Conservation (phyloP, 2,797 vertebrate genomes). For the Hippocampus kuda region DNA sequence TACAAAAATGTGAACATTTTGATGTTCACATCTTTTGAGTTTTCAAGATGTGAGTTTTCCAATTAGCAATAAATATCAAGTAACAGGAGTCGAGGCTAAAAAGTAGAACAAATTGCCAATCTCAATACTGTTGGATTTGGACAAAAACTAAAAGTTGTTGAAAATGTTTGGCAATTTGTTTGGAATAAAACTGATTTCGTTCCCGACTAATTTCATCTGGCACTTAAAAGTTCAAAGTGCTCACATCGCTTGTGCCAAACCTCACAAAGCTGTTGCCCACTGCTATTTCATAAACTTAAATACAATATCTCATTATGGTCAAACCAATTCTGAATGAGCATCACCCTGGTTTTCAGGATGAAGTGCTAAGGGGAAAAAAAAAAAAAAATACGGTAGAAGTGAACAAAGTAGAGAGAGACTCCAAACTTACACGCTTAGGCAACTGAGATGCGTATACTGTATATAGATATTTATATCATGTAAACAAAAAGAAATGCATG, state of each 20-base stretch:
- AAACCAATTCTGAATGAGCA: conserved; percentile 13
- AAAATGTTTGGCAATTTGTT: neutral
- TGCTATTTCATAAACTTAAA: neutral
- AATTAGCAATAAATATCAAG: conserved; percentile 18
- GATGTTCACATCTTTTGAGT: too few relatives aligned
- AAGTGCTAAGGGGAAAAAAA: conserved; percentile 32
- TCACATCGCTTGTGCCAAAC: too few relatives aligned
- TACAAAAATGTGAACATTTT: conserved; percentile 2
- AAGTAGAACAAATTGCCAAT: conserved; percentile 5
- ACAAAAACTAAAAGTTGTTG: neutral
- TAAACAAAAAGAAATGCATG: conserved; percentile 58
- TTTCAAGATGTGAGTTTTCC: neutral
- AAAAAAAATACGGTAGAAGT: conserved; percentile 13
- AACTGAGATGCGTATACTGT: conserved; percentile 57
- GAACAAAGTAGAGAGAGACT: conserved; percentile 10
- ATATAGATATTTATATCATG: conserved; percentile 32
- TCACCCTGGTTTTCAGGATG: conserved; percentile 27
- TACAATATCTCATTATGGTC: too few relatives aligned
- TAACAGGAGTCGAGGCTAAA: conserved; percentile 6
- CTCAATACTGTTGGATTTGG: conserved; percentile 32
- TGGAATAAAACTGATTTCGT: neutral
- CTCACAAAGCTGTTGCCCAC: neutral
- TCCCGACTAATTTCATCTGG: neutral
- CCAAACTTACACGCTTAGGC: conserved; percentile 19
- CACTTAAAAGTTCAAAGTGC: neutral